Conservation (phyloP, 2,888 invertebrate genomes). For the Torymus auratus region DNA sequence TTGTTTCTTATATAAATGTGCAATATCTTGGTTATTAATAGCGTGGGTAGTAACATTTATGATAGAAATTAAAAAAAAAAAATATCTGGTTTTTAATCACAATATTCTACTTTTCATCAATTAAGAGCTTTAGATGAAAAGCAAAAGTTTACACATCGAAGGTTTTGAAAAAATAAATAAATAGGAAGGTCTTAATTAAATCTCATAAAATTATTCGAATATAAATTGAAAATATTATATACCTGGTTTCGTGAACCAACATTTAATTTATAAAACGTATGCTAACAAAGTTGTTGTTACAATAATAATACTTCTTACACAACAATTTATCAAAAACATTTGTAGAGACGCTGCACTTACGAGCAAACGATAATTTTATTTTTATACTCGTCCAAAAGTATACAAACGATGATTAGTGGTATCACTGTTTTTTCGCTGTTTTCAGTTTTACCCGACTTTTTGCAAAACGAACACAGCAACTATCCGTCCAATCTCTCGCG, state of each 20-base stretch:
- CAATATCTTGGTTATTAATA: no score
- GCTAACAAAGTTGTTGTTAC: background rate
- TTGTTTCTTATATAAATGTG: no score
- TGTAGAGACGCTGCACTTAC: background rate
- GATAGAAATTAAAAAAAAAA: no score
- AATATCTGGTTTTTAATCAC: no score
- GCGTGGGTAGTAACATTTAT: no score
- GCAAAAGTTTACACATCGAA: no score
- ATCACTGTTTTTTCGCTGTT: constrained; percentile 18
- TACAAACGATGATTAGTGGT: constrained; percentile 1
- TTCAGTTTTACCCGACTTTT: background rate
- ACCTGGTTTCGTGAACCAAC: background rate
- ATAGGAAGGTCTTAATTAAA: no score
- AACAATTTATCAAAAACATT: constrained; percentile 6
- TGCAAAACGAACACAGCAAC: background rate
- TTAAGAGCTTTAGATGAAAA: no score
- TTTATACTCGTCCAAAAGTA: background rate
- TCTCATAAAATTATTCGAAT: no score
- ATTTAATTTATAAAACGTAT: background rate
- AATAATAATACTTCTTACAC: background rate
- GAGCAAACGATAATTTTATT: constrained; percentile 18
- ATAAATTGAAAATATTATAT: background rate
- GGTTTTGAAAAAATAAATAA: no score
- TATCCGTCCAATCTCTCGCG: background rate
- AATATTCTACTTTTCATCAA: no score